Percentiles rank a stretch among this genome's conserved stretches.
These are phyloP conservation scores for Aleadryas rufinucha DNA, from an alignment of 2,113 vertebrate genomes.

Conservation along the genomic window DNA sequence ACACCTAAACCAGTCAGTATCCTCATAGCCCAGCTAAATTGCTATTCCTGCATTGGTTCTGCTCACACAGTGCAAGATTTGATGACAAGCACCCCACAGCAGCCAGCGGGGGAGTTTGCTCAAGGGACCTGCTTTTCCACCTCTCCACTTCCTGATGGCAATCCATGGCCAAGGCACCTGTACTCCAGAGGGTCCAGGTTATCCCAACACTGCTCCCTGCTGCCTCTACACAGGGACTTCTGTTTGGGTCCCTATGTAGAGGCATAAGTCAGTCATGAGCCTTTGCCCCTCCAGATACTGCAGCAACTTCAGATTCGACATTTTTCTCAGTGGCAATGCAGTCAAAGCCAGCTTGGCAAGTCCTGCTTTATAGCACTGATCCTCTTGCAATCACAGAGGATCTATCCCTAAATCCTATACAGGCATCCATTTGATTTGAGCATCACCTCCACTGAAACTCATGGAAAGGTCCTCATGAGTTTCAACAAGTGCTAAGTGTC, in stretches of 20 bases:
- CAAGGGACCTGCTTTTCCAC: neutral
- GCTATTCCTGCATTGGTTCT: neutral
- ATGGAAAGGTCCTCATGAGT: neutral
- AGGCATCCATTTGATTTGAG: neutral
- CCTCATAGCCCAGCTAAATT: neutral
- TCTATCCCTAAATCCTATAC: neutral
- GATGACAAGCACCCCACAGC: neutral
- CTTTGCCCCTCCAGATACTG: neutral
- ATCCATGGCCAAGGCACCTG: neutral
- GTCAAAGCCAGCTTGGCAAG: neutral
- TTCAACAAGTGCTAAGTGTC: neutral
- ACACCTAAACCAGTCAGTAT: neutral
- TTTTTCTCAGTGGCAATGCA: neutral
- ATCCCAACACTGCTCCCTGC: neutral
- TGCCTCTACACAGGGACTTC: neutral
- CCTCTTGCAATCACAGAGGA: neutral
- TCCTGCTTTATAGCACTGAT: neutral
- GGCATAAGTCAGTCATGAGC: accelerated
- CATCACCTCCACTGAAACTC: neutral
- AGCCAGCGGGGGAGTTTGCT: neutral
- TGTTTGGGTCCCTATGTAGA: neutral
- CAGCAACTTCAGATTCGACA: neutral
- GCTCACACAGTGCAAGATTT: neutral
- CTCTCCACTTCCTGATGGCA: neutral
- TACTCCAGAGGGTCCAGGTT: neutral